Evolutionary conservation across 2,888 invertebrate genomes (phyloP), one percentile per base, ranked within the genome.

Genomic region (Dascillus cervinus): DNA sequence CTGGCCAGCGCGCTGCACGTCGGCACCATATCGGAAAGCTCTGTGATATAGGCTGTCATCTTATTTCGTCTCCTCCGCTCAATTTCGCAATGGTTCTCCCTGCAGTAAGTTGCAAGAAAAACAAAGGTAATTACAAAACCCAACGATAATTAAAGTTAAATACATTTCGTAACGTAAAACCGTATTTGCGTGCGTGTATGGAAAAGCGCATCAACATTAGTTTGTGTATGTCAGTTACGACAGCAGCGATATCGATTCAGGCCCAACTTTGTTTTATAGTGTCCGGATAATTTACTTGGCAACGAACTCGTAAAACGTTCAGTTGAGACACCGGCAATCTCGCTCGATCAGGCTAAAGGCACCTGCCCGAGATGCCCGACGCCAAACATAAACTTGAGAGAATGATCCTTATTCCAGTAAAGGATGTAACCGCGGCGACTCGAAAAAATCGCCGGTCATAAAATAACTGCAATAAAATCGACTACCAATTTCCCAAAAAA

Each of bases 41-140:
- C 97, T 60, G 96, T 96, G 67, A 98, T 97, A 71, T 98, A 98
- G 50, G 96, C 92, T 53, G 97, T 96, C 98, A 98, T 98, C 82
- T 98, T 98, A 77, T 97, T 97, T 53, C 98, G 79, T 53, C 98
- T 77, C 52, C 97, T 79, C 52, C 98, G 79, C 69, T 98, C 98
- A 65, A 98, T 98, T 71, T 97, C 96, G 70, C 95, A 95, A 70
- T 97, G 96, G 66, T 96, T 96, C 74, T 96, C 96, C 64, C 96
- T 88, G 69, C 88, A 79, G 71, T 64, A 68, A 66, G 55, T 54
- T 55, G 60, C 53, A 60, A 60, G 47, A 55, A 54, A 58, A 45
- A 38, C 51, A 53, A 39, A 50, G 55, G 56, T 59, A 43, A 58
- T 55, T 57, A 60, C 50, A 61, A 48, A 37, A 37, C 10, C 28